Base-by-base conservation (phyloP, 2,113 vertebrate species). In the Ictidomys tridecemlineatus region DNA sequence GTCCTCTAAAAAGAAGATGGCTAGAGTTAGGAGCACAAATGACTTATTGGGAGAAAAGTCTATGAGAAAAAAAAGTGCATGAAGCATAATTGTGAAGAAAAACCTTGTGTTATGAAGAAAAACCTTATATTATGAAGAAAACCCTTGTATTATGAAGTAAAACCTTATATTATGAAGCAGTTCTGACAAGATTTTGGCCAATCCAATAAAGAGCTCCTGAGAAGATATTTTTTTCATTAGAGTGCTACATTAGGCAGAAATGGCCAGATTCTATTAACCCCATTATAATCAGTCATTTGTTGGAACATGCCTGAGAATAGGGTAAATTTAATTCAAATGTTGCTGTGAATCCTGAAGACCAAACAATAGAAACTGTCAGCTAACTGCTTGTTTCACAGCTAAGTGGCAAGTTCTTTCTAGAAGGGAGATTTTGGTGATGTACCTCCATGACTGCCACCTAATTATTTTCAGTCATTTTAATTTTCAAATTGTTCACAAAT, bases 381-480 rank as follows among this genome's bases (percentile, higher is more conserved):
- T 45, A 61, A 67, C 37, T 79, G 6, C 11, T 63, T 37, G 1
- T 80, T 80, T 89, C 39, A 80, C 30, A 85, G 56, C 18, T 70
- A 10, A 92, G 51, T 63, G 26, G 37, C 34, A 80, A 80, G 22
- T 67, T 89, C 37, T 96, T 96, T 89, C 37, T 85, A 80, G 30
- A 97, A 48, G 56, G 2, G 34, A 85, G 24, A 90, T 48, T 16
- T 83, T 51, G 69, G 28, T 86, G 10, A 5, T 53, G 4, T 0
- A 58, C 24, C 0, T 72, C 9, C 34, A 72, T 90, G 32, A 20
- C 63, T 93, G 26, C 11, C n/a, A 93, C 26, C 53, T 32, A 96
- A 89, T 85, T 18, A 37, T 92, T 83, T 82, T 93, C 24, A 90
- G 51, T 83, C 28, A 67, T 48, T 13, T 65, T 92, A 26, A 61